Percentiles rank a stretch among this genome's conserved stretches.
These are phyloP conservation scores for Cosmopolites sordidus DNA, from an alignment of 2,888 invertebrate species.

Conservation along the genomic window DNA sequence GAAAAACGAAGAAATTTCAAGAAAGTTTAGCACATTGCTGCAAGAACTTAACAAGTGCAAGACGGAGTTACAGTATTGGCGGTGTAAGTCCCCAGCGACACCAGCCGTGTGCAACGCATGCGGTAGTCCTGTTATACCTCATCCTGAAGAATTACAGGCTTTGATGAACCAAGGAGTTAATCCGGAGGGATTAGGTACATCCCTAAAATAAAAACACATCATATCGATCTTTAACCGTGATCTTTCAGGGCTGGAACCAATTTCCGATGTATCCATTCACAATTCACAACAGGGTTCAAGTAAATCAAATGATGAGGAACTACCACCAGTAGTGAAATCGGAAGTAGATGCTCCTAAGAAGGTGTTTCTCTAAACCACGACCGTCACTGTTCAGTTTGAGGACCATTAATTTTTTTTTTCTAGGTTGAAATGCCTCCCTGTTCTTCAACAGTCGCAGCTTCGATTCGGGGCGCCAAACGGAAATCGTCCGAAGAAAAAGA, in stretches of 20 bases:
- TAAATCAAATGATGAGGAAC: conserved; percentile 12
- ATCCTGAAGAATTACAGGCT: conserved; percentile 58
- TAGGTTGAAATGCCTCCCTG: conserved; percentile 9
- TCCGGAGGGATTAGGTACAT: conserved; percentile 51
- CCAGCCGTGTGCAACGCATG: conserved; percentile 67
- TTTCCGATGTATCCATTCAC: conserved; percentile 4
- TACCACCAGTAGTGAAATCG: conserved; percentile 4
- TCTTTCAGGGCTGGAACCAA: conserved; percentile 14
- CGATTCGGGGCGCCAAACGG: conserved; percentile 32
- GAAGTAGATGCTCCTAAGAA: conserved; percentile 13
- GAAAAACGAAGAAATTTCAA: conserved; percentile 84
- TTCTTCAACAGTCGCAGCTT: conserved; percentile 14
- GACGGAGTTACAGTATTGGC: conserved; percentile 87
- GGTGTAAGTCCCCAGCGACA: conserved; percentile 78
- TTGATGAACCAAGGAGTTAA: conserved; percentile 39
- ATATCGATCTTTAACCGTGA: no score
- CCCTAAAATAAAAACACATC: no score
- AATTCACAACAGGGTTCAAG: conserved; percentile 19
- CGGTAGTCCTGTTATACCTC: conserved; percentile 57
- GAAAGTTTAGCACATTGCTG: conserved; percentile 82
- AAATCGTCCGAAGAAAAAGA: conserved; percentile 39
- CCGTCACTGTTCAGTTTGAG: no score
- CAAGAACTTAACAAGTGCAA: conserved; percentile 89
- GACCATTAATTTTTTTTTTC: no score
- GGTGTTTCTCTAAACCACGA: not conserved